These are phyloP conservation scores for Eumeta japonica DNA, from an alignment of 1,140 invertebrate species.

Conservation along the genomic window DNA sequence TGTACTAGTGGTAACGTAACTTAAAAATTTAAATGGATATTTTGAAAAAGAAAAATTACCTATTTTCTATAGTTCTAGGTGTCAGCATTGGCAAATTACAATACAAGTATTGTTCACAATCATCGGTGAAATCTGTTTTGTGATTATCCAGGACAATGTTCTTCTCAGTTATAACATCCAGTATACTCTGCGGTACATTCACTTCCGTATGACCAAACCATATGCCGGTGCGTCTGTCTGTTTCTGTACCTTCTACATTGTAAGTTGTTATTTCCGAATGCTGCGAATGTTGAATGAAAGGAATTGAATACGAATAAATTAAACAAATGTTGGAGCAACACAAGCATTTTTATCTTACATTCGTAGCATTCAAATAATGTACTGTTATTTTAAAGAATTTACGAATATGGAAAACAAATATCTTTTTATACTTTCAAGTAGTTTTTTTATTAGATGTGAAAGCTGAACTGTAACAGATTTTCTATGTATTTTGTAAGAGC, in stretches of 20 bases:
- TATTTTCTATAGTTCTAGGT: background rate
- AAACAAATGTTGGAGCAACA: too few relatives aligned
- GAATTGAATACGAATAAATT: too few relatives aligned
- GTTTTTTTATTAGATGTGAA: too few relatives aligned
- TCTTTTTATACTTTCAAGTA: too few relatives aligned
- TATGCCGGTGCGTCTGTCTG: background rate
- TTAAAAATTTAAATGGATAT: background rate
- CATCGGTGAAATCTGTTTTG: background rate
- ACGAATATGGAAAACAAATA: too few relatives aligned
- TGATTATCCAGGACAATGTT: background rate
- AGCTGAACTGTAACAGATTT: too few relatives aligned
- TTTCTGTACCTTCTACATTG: background rate
- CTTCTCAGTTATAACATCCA: background rate
- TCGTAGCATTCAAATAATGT: too few relatives aligned
- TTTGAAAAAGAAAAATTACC: background rate
- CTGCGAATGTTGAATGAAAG: too few relatives aligned
- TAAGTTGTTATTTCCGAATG: conserved; percentile 1
- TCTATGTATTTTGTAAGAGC: too few relatives aligned
- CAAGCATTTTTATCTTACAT: too few relatives aligned
- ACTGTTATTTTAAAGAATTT: too few relatives aligned
- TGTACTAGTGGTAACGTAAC: too few relatives aligned
- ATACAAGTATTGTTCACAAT: background rate
- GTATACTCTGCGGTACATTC: background rate
- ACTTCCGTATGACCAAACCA: background rate
- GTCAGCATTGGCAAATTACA: background rate